Conservation (phyloP, 2,113 vertebrate genomes). For the human (Homo sapiens) region GRCh38 chr12:13427501-13428000, state of each 20-base stretch:
- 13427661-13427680: neutral
- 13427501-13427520: neutral
- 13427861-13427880: no score
- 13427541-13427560: no score
- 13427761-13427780: neutral
- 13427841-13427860: neutral
- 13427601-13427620: neutral
- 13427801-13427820: neutral
- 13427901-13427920: neutral
- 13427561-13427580: neutral
- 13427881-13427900: neutral
- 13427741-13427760: neutral
- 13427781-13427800: rapidly evolving
- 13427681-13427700: neutral
- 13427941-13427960: neutral
- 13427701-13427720: neutral
- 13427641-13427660: neutral
- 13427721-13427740: neutral
- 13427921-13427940: neutral
- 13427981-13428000: neutral
- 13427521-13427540: neutral
- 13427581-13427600: neutral
- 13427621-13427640: neutral
- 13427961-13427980: neutral
- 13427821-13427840: neutral